Percentiles rank a stretch among this genome's conserved stretches.
phyloP scores from a whole-genome alignment of 2,113 vertebrate genomes.

The Nothoprocta pentlandii region DNA sequence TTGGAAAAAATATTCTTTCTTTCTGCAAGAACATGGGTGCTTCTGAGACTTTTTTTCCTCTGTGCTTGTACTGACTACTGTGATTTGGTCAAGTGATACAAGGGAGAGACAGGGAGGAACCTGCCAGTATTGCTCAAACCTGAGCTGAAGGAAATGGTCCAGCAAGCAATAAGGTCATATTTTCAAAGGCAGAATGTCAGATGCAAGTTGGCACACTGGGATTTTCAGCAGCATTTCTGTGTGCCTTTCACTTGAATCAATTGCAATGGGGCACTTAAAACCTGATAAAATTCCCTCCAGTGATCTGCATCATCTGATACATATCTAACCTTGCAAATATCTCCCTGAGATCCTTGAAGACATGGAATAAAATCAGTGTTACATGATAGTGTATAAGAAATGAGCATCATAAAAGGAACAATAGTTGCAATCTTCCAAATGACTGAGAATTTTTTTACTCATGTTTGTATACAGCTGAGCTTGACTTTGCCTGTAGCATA shows the following conservation, averaged over 20 bases:
- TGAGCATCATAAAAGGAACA: neutral
- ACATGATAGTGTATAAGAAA: neutral
- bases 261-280: neutral
- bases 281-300: neutral
- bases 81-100: neutral
- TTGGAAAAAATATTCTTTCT: neutral
- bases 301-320: neutral
- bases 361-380: neutral
- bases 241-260: neutral
- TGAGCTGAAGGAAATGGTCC: neutral
- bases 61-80: neutral
- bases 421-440: neutral
- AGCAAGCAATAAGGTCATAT: neutral
- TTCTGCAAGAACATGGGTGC: neutral
- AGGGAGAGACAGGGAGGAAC: neutral
- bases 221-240: neutral
- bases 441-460: accelerated
- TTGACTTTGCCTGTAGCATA: neutral
- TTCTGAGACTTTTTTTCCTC: neutral
- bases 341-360: neutral
- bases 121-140: neutral
- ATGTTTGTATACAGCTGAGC: neutral
- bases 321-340: neutral
- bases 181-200: neutral
- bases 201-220: neutral